A percentile compares a stretch with the other conserved stretches of the same genome.
phyloP scores from a whole-genome alignment of 2,797 vertebrate genomes.

The Pempheris klunzingeri region DNA sequence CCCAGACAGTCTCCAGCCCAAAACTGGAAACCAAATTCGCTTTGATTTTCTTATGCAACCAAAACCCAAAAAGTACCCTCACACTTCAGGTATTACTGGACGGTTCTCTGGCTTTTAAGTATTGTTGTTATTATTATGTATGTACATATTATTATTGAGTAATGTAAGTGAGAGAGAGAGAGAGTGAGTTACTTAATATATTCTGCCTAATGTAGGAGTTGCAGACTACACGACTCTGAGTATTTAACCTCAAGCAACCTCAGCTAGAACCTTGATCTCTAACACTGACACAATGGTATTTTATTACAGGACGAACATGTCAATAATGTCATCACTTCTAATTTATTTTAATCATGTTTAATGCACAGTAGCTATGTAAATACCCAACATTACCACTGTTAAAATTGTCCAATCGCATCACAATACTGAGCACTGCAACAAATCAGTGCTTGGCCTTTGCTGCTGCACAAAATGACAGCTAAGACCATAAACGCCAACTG shows the following conservation, averaged over 20 bases:
- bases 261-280: neutral
- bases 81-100: neutral
- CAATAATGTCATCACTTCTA: neutral
- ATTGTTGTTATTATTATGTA: too few species aligned
- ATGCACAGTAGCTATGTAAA: neutral
- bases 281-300: neutral
- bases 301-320: neutral
- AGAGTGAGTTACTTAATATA: neutral
- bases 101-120: neutral
- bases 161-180: neutral
- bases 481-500: conserved; percentile 12
- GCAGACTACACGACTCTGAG: neutral
- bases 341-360: neutral
- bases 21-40: conserved; percentile 5
- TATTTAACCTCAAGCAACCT: conserved; percentile 15
- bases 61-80: conserved; percentile 7
- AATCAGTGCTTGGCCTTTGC: conserved; percentile 1
- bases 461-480: conserved; percentile 14
- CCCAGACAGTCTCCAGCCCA: too few species aligned
- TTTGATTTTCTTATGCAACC: conserved; percentile 45
- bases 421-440: neutral
- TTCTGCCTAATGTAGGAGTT: conserved; percentile 5
- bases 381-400: neutral
- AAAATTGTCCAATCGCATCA: neutral
- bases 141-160: too few species aligned